These are phyloP conservation scores for Hartigia nigra DNA, from an alignment of 2,888 invertebrate species.

Conservation along the genomic window DNA sequence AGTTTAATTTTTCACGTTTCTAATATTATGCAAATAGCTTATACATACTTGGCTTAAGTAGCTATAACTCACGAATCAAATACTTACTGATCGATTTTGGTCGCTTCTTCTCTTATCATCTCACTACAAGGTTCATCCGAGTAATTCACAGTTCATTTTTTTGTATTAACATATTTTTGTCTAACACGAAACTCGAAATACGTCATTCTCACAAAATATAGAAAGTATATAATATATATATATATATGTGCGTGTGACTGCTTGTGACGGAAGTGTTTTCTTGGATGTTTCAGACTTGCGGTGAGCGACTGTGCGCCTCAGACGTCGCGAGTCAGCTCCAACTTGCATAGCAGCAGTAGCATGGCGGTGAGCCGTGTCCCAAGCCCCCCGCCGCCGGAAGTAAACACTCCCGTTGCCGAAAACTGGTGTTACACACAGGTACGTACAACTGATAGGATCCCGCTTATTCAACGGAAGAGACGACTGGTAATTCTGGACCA, in stretches of 20 bases:
- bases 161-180: neutral
- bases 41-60: neutral
- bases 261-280: neutral
- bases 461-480: neutral
- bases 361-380: constrained; percentile 98
- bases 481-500: neutral
- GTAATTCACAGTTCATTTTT: neutral
- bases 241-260: neutral
- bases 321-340: constrained; percentile 89
- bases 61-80: neutral
- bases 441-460: constrained; percentile 48
- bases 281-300: constrained; percentile 76
- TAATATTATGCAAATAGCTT: neutral
- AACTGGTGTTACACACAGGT: constrained; percentile 99
- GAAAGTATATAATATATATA: neutral
- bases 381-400: constrained; percentile 94
- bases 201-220: too few species aligned
- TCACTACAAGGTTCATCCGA: neutral
- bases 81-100: neutral
- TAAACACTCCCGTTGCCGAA: constrained; percentile 97
- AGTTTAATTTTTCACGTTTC: neutral
- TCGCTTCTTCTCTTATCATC: neutral
- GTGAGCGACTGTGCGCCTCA: constrained; percentile 83
- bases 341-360: constrained; percentile 84
- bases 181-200: neutral